Evolutionary conservation across 2,888 invertebrate genomes (phyloP).

Genomic region (Xylota segnis): DNA sequence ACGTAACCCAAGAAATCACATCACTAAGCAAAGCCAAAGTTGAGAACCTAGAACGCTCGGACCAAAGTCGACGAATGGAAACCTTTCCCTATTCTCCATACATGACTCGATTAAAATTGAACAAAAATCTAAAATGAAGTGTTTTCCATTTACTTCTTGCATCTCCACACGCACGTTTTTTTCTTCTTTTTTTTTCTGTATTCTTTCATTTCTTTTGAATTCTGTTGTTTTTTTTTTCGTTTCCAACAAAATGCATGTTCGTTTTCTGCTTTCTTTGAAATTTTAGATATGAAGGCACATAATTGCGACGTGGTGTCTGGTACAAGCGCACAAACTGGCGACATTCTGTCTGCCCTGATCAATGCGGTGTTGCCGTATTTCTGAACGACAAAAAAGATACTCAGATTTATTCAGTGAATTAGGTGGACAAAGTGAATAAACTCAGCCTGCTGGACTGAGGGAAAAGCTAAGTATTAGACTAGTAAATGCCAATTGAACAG

Average conservation of each 20-base stretch:
- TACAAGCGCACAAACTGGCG: conserved; percentile 91
- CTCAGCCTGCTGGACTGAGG: too few relatives aligned
- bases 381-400: conserved; percentile 25
- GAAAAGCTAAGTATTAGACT: not conserved
- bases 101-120: conserved; percentile 55
- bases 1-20: conserved; percentile 28
- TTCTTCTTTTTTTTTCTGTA: conserved; percentile 42
- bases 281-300: conserved; percentile 76
- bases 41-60: conserved; percentile 40
- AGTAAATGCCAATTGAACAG: not conserved
- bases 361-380: conserved; percentile 88
- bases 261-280: conserved; percentile 75
- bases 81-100: conserved; percentile 43
- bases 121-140: conserved; percentile 55
- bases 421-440: not conserved
- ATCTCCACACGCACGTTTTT: conserved; percentile 61
- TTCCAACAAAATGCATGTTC: conserved; percentile 72
- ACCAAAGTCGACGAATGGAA: conserved; percentile 9
- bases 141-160: conserved; percentile 66
- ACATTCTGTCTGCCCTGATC: conserved; percentile 96
- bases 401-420: not conserved
- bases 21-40: conserved; percentile 14
- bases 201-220: conserved; percentile 71
- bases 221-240: conserved; percentile 37
- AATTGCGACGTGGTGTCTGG: conserved; percentile 91